Base-by-base conservation (phyloP, 2,113 vertebrate species). In the Peromyscus leucopus region DNA sequence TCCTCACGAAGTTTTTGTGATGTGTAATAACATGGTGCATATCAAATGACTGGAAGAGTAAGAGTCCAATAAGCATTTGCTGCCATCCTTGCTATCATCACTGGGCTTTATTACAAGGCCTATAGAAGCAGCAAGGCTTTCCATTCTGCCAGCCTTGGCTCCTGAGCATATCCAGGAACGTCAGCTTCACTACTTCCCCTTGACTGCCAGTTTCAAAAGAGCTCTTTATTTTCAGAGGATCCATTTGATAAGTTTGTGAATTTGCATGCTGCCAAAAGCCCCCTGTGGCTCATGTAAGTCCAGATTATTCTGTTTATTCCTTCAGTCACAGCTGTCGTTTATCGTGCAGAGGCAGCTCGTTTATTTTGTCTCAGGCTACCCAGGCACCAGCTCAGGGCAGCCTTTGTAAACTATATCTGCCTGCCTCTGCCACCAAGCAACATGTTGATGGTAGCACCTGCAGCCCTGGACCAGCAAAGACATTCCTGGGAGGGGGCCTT, bases 221-320 rank as follows among this genome's bases (percentile, higher is more conserved):
- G 96, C 97, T 96, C 98, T 98, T 98, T 97, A 97, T 97, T 98
- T 98, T 97, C 98, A 98, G 98, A 98, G 95, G 97, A 94, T 91
- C 94, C 97, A 80, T 98, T 98, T 98, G 97, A 97, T 95, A 98
- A 95, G 97, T 98, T 96, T 95, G 98, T 4, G 97, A 95, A 97
- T 98, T 98, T 97, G 93, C 98, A 98, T 96, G 97, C 96, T 98
- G 98, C 98, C 98, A 97, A 96, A 97, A 97, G 96, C 97, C 98
- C 97, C 98, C 87, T 59, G 96, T 94, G 97, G 95, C 96, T 98
- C 98, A 97, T 98, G 94, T 97, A 98, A 98, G 97, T 98, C 98
- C 98, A 98, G 98, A 98, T 98, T 98, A 99, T 98, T 97, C 98
- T 98, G 98, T 98, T 98, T 98, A 98, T 98, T 99, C 97, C 97